Percentiles rank a stretch among this genome's conserved stretches.
Evolutionary conservation across 2,888 invertebrate genomes (phyloP).

Genomic region (Acronicta aceris): DNA sequence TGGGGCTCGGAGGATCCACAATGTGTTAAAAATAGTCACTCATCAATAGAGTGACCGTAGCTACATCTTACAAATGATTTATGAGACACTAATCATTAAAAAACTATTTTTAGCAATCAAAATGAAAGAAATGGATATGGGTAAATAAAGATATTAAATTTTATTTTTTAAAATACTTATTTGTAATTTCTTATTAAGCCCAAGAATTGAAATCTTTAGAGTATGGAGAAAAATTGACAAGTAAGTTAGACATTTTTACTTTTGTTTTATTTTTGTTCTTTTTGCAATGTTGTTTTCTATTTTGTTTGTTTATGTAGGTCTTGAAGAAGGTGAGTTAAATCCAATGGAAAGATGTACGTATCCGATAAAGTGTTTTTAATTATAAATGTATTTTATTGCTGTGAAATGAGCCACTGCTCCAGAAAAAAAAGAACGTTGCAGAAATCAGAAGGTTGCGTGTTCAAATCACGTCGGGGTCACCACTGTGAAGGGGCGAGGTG

Average conservation of each 20-base stretch:
- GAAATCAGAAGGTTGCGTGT: conserved; percentile 99
- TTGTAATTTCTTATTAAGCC: not conserved
- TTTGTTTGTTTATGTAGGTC: conserved; percentile 27
- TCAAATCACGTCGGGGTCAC: conserved; percentile 99
- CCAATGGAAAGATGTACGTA: not conserved
- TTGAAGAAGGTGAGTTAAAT: conserved; percentile 40
- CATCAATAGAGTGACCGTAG: no score
- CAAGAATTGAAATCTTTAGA: conserved; percentile 46
- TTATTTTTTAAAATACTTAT: not conserved
- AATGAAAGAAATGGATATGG: conserved; percentile 41
- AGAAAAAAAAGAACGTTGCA: no score
- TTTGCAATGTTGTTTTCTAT: not conserved
- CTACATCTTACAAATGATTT: no score
- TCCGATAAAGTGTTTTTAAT: no score
- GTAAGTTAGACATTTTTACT: conserved; percentile 56
- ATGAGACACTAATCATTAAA: not conserved
- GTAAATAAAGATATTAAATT: conserved; percentile 17
- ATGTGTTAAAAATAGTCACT: no score
- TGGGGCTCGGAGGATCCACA: no score
- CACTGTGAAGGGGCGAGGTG: no score
- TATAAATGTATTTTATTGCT: no score
- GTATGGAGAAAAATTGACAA: conserved; percentile 66
- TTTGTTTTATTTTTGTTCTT: not conserved
- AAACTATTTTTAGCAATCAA: conserved; percentile 12
- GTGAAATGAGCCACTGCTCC: no score